Percentiles rank a stretch among this genome's conserved stretches.
Evolutionary conservation across 1,140 invertebrate species (phyloP).

Genomic region (Melitaea cinxia): DNA sequence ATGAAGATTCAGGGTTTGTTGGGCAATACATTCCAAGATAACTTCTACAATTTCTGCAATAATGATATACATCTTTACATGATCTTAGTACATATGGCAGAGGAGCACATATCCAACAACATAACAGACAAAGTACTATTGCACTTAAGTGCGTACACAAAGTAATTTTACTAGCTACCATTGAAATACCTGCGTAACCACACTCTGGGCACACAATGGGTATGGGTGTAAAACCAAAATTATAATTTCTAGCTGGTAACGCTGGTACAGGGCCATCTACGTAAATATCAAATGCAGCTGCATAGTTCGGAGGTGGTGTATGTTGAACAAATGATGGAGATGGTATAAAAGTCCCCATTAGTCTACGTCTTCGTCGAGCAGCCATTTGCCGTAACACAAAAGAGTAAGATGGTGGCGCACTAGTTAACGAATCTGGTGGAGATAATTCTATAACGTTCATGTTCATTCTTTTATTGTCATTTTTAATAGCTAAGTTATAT

Average conservation of each 20-base stretch:
- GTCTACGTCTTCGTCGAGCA: conserved; percentile 56
- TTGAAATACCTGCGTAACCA: conserved; percentile 64
- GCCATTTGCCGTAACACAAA: conserved; percentile 72
- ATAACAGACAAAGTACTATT: conserved; percentile 61
- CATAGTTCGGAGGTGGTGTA: conserved; percentile 70
- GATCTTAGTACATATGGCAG: conserved; percentile 69
- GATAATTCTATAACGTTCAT: conserved; percentile 45
- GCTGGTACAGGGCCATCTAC: conserved; percentile 57
- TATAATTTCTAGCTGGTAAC: conserved; percentile 52
- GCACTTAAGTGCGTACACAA: conserved; percentile 72
- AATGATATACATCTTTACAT: conserved; percentile 75
- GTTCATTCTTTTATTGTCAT: conserved; percentile 28
- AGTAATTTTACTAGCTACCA: conserved; percentile 60
- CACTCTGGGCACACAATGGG: conserved; percentile 66
- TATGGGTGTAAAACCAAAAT: conserved; percentile 65
- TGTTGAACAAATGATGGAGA: conserved; percentile 71
- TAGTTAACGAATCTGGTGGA: conserved; percentile 66
- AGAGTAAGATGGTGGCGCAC: conserved; percentile 74
- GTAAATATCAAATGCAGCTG: conserved; percentile 72
- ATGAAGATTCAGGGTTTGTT: conserved; percentile 59
- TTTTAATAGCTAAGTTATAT: conserved; percentile 5
- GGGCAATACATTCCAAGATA: conserved; percentile 71
- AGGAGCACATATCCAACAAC: conserved; percentile 72
- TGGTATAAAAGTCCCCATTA: conserved; percentile 72
- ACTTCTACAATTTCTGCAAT: conserved; percentile 69